Evolutionary conservation across 1,140 invertebrate species (phyloP).

Genomic region (Hyposmocoma kahamanoa): DNA sequence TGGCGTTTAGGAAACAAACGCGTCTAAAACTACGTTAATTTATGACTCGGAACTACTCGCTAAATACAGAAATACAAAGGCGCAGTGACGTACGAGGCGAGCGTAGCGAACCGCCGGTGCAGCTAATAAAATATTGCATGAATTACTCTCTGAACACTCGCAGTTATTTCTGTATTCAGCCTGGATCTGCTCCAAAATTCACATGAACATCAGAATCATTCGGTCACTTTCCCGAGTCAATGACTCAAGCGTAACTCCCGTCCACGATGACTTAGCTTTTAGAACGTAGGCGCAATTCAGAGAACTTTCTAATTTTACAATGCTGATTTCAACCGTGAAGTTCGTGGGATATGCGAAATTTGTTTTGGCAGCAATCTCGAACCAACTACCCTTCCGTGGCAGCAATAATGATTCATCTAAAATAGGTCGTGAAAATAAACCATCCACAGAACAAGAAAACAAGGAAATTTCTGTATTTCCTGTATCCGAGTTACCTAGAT

Average conservation of each 20-base stretch:
- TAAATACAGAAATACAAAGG: slow-evolving; percentile 1
- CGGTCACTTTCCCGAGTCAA: slow-evolving; percentile 63
- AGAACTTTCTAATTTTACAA: slow-evolving; percentile 29
- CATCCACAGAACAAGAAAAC: too few species aligned
- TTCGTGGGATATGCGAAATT: background rate
- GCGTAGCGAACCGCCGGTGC: background rate
- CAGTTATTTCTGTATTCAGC: slow-evolving; percentile 61
- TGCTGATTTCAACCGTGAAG: background rate
- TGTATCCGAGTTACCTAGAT: too few species aligned
- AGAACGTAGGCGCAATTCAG: slow-evolving; percentile 30
- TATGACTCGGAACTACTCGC: too few species aligned
- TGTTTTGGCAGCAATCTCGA: too few species aligned
- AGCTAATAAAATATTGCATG: slow-evolving; percentile 43
- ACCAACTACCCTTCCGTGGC: too few species aligned
- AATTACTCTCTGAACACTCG: slow-evolving; percentile 36
- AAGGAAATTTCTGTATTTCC: too few species aligned
- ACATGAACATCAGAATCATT: slow-evolving; percentile 38
- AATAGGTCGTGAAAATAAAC: too few species aligned
- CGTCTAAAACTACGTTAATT: too few species aligned
- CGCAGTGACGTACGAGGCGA: too few species aligned
- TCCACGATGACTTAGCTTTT: slow-evolving; percentile 11
- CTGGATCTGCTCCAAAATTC: slow-evolving; percentile 62
- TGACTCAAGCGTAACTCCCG: slow-evolving; percentile 19
- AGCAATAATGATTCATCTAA: too few species aligned
- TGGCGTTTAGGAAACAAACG: too few species aligned